Evolutionary conservation across 35 echinoderm and acorn worm species (phyloP).

Genomic region (Hemicentrotus pulcherrimus): DNA sequence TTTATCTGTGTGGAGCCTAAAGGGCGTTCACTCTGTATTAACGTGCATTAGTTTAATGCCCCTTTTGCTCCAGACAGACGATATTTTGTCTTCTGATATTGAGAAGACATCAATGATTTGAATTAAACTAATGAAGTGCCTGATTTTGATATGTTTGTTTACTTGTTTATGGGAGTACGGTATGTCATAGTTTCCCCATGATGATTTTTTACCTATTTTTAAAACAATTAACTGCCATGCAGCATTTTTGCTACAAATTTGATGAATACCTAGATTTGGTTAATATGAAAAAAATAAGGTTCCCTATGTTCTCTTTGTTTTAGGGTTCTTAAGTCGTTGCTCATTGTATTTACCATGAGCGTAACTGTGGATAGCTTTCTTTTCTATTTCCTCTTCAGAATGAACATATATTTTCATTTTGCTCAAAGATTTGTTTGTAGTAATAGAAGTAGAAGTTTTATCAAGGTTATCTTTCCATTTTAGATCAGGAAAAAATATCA

Average conservation of each 20-base stretch:
- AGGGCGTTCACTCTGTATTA: no score
- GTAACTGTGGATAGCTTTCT: background rate
- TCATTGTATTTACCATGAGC: background rate
- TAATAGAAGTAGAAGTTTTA: background rate
- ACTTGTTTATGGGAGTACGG: background rate
- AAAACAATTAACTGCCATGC: background rate
- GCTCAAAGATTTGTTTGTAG: background rate
- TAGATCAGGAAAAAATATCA: background rate
- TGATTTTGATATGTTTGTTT: constrained; percentile 4
- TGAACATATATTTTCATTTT: background rate
- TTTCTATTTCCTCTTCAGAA: background rate
- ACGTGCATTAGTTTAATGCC: no score
- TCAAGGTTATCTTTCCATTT: background rate
- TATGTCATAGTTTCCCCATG: background rate
- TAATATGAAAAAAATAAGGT: background rate
- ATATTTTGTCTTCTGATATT: background rate
- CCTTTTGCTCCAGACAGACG: no score
- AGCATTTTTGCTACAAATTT: background rate
- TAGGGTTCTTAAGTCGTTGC: background rate
- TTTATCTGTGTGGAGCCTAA: no score
- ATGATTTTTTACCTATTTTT: background rate
- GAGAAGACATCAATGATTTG: background rate
- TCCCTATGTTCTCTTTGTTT: background rate
- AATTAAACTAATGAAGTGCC: background rate
- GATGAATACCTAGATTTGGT: no score